Evolutionary conservation across 2,888 invertebrate genomes (phyloP).

Genomic region (Ormyrus pomaceus): DNA sequence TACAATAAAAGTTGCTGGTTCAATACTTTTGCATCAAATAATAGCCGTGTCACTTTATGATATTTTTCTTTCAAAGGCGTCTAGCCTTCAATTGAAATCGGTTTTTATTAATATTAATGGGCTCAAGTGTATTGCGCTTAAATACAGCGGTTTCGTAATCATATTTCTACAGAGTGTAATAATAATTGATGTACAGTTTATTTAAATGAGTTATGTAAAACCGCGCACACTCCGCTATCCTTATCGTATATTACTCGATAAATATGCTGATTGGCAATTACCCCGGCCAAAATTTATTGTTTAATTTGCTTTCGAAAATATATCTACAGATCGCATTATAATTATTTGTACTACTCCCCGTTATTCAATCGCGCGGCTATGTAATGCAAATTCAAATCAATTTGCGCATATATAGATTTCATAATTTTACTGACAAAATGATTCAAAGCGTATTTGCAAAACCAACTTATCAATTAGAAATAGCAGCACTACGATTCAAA

Average conservation of each 20-base stretch:
- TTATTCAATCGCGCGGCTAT: too few species aligned
- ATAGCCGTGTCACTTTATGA: not conserved
- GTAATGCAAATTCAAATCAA: too few species aligned
- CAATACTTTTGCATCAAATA: too few species aligned
- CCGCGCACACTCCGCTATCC: too few species aligned
- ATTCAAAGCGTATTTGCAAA: too few species aligned
- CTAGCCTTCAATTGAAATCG: not conserved
- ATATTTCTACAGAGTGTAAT: not conserved
- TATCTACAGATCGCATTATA: not conserved
- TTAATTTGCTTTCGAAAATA: not conserved
- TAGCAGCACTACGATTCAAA: too few species aligned
- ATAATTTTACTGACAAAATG: too few species aligned
- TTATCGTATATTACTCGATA: not conserved
- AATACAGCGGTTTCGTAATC: not conserved
- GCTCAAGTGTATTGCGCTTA: not conserved
- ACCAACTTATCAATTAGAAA: too few species aligned
- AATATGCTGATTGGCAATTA: conserved; percentile 1
- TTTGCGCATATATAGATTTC: too few species aligned
- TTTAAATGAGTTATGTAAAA: not conserved
- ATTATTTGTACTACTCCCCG: too few species aligned
- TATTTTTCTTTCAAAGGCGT: conserved; percentile 17
- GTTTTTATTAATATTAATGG: conserved; percentile 10
- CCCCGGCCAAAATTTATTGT: too few species aligned
- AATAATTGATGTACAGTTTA: not conserved
- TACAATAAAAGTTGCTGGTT: too few species aligned